These are phyloP conservation scores for Herpetotheres cachinnans DNA, from an alignment of 2,113 vertebrate species.

Conservation along the genomic window DNA sequence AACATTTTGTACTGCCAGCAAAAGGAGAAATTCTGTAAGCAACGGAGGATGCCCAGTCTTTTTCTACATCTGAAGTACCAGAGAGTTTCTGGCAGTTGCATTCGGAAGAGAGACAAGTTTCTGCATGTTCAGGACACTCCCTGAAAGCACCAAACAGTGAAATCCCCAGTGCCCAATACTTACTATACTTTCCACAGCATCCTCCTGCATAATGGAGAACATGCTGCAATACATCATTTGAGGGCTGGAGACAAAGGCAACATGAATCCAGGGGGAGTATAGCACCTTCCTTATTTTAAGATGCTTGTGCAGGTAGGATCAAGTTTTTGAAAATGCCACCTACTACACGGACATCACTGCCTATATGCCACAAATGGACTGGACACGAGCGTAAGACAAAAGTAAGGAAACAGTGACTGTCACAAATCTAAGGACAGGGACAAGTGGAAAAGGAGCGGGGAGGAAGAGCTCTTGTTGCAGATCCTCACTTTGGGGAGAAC, in stretches of 20 bases:
- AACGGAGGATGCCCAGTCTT: constrained; percentile 32
- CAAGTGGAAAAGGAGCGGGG: neutral
- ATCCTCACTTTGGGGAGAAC: neutral
- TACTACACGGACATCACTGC: neutral
- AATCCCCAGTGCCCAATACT: neutral
- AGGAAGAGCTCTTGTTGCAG: neutral
- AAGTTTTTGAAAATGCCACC: neutral
- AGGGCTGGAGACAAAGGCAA: neutral
- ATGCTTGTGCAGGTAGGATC: neutral
- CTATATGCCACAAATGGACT: neutral
- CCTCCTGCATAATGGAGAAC: neutral
- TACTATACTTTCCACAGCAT: neutral
- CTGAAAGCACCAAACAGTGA: neutral
- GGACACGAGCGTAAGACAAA: neutral
- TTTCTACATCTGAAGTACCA: constrained; percentile 39
- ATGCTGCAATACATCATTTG: neutral
- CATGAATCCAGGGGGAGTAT: neutral
- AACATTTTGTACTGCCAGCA: constrained; percentile 64
- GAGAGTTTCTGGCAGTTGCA: constrained; percentile 2
- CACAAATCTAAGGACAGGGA: neutral
- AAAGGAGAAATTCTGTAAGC: constrained; percentile 35
- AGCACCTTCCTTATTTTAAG: neutral
- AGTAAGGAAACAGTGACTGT: neutral
- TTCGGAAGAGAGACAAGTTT: neutral
- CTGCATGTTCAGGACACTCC: neutral